Conservation (phyloP, 2,888 invertebrate species). For the Ormyrus rosae region DNA sequence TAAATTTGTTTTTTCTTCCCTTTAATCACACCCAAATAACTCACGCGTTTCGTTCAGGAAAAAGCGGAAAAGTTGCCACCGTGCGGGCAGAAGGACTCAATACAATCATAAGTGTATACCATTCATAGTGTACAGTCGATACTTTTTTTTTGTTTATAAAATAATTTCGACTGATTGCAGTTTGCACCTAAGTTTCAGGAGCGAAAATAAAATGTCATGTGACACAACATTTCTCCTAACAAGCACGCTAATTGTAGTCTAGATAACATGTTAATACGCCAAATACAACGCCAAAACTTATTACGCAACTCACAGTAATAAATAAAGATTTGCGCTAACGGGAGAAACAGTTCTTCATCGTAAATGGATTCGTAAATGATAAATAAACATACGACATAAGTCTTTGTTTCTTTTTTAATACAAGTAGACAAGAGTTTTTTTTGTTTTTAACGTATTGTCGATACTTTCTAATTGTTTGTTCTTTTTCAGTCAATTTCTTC, state of each 20-base stretch:
- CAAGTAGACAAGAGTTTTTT: background rate
- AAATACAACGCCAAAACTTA: slow-evolving; percentile 20
- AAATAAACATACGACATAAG: background rate
- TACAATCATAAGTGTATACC: slow-evolving; percentile 32
- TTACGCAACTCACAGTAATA: slow-evolving; percentile 10
- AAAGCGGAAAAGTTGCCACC: slow-evolving; percentile 35
- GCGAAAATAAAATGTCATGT: slow-evolving; percentile 29
- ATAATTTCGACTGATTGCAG: slow-evolving; percentile 41
- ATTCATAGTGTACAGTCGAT: slow-evolving; percentile 38
- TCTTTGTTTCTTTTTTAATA: slow-evolving; percentile 7
- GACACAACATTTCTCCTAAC: slow-evolving; percentile 29
- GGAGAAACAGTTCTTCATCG: slow-evolving; percentile 8
- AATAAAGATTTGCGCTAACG: background rate
- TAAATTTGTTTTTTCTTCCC: slow-evolving; percentile 29
- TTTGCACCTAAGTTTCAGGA: slow-evolving; percentile 52
- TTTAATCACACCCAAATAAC: slow-evolving; percentile 19
- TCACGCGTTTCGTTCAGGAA: slow-evolving; percentile 36
- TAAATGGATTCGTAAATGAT: slow-evolving; percentile 1
- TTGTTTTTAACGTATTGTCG: slow-evolving; percentile 8
- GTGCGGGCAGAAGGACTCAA: slow-evolving; percentile 34
- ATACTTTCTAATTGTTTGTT: slow-evolving; percentile 13
- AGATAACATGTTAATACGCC: slow-evolving; percentile 31
- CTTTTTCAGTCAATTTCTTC: slow-evolving; percentile 11
- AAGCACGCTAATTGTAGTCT: slow-evolving; percentile 45
- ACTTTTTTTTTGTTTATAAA: slow-evolving; percentile 37